Base-by-base conservation (phyloP, 2,113 vertebrate genomes). In the Oriolus oriolus region DNA sequence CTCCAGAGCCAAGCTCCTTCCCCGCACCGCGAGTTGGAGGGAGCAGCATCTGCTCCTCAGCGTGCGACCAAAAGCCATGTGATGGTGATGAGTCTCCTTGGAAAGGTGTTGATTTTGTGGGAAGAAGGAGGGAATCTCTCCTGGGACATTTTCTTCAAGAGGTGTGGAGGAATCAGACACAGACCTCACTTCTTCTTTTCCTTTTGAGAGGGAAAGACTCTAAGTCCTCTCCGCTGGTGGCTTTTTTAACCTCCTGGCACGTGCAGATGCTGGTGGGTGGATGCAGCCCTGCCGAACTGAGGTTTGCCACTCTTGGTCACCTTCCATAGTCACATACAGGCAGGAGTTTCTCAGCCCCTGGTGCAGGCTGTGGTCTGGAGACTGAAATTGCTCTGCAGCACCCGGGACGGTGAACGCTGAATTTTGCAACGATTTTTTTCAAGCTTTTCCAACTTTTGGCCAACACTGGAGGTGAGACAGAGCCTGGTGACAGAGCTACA, bases 41-140 rank as follows among this genome's bases (percentile, higher is more conserved):
- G 50, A 20, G 2, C 27, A 56, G 95, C 90, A 92, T 74, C 85
- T 95, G 95, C 86, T 83, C 71, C 90, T 91, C 93, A 91, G 93
- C 13, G 1, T 69, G 91, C 71, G 52, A 53, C 59, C 27, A 65
- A 18, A 15, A 92, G 68, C 76, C 92, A 27, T 6, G 47, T 90
- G 92, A 88, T 0, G 63, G 61, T 4, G 23, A 54, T 44, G 90
- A 73, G 20, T 27, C 87, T 66, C 59, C 64, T 63, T 10, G 39
- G 24, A 63, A 85, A 82, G 13, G 81, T 59, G 74, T 79, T 78
- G 87, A 63, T 84, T 79, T n/a, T 19, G 60, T 59, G 64, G 59
- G 54, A 84, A 77, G 76, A 45, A 54, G 73, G 74, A 71, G 20
- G 78, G 9, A 89, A 68, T 84, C n/a, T 60, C 65, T 79, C 44